Percentiles rank a stretch among this genome's conserved stretches.
Evolutionary conservation across 1,140 invertebrate species (phyloP).

Genomic region (Drosophila pectinifera): DNA sequence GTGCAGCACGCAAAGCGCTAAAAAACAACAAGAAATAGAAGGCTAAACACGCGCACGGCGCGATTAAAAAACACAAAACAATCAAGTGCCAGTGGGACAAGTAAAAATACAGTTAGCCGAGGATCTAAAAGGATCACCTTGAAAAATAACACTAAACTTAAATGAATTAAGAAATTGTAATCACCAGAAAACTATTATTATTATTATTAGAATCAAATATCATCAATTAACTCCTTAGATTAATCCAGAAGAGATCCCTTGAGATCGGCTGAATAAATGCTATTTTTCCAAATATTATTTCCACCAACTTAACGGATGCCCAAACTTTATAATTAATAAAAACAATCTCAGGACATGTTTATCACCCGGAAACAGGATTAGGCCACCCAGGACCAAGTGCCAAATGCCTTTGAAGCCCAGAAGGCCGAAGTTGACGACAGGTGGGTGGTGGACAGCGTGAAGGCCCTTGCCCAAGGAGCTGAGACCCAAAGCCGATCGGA

Average conservation of each 20-base stretch:
- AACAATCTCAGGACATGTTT: background rate
- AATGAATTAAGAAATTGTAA: background rate
- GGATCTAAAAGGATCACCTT: constrained; percentile 6
- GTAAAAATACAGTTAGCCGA: background rate
- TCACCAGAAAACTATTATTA: background rate
- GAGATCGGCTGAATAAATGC: background rate
- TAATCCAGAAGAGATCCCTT: background rate
- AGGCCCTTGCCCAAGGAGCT: constrained; percentile 17
- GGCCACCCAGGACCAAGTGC: background rate
- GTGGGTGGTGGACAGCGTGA: constrained; percentile 37
- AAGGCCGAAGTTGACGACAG: constrained; percentile 36
- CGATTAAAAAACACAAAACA: constrained; percentile 36
- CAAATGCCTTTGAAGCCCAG: constrained; percentile 8
- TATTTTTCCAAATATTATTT: background rate
- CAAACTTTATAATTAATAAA: background rate
- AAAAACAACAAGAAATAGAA: constrained; percentile 40
- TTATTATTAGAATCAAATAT: background rate
- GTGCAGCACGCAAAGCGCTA: constrained; percentile 70
- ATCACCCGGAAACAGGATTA: background rate
- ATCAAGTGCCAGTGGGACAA: constrained; percentile 12
- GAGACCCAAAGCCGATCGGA: constrained; percentile 42
- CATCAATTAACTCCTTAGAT: background rate
- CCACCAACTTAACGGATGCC: no score
- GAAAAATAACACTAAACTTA: background rate
- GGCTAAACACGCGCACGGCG: constrained; percentile 56